Percentiles rank a stretch among this genome's conserved stretches.
These are phyloP conservation scores for Planococcus citri DNA, from an alignment of 1,140 invertebrate genomes.

Conservation along the genomic window DNA sequence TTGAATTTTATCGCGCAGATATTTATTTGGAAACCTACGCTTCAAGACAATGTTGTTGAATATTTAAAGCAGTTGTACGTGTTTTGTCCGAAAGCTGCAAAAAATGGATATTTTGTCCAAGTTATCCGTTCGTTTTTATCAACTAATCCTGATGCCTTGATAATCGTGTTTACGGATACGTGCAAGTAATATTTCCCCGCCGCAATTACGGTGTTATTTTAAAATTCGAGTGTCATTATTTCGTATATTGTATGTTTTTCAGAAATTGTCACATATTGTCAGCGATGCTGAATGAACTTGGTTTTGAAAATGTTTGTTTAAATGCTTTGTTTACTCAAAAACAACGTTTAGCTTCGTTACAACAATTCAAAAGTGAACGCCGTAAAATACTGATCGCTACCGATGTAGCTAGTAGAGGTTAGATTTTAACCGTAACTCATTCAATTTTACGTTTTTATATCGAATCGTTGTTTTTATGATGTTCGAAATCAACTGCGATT, in stretches of 20 bases:
- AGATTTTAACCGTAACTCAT: no score
- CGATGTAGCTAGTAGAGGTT: slow-evolving; percentile 86
- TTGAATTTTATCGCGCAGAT: slow-evolving; percentile 32
- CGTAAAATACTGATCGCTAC: slow-evolving; percentile 85
- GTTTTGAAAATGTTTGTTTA: slow-evolving; percentile 73
- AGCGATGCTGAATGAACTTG: slow-evolving; percentile 72
- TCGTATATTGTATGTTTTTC: slow-evolving; percentile 26
- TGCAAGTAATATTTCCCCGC: slow-evolving; percentile 51
- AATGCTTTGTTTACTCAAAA: slow-evolving; percentile 75
- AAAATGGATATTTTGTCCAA: slow-evolving; percentile 89
- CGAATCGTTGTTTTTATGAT: not conserved
- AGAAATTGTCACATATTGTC: slow-evolving; percentile 73
- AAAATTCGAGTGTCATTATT: not conserved
- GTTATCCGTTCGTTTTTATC: slow-evolving; percentile 63
- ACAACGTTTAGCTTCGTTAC: slow-evolving; percentile 61
- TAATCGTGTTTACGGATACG: slow-evolving; percentile 88
- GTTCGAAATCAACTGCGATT: not conserved
- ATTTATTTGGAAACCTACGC: slow-evolving; percentile 50
- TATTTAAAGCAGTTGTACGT: slow-evolving; percentile 81
- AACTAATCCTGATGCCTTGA: slow-evolving; percentile 57
- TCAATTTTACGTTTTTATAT: not conserved
- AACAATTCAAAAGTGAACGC: slow-evolving; percentile 73
- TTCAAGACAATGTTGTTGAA: slow-evolving; percentile 67
- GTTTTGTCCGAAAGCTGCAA: slow-evolving; percentile 73
- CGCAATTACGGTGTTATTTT: not conserved